Percentiles rank a stretch among this genome's conserved stretches.
Evolutionary conservation across 2,888 invertebrate species (phyloP).

Genomic region (Rotaria macrura): DNA sequence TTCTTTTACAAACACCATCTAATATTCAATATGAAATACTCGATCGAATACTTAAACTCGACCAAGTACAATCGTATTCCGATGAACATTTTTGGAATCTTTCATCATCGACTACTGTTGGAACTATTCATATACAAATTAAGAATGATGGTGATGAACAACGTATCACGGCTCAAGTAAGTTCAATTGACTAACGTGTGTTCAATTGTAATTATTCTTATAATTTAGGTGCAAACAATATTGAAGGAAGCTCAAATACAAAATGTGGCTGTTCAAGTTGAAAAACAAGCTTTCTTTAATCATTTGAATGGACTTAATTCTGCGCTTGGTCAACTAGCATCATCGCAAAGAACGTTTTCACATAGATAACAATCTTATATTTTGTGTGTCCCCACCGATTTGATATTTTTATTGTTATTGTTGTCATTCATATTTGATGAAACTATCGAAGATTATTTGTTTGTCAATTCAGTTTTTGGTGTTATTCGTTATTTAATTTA

Average conservation of each 20-base stretch:
- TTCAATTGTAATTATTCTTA: neutral
- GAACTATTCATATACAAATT: conserved; percentile 61
- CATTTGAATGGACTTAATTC: conserved; percentile 50
- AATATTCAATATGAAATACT: conserved; percentile 1
- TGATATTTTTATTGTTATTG: neutral
- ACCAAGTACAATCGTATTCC: conserved; percentile 25
- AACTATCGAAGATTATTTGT: neutral
- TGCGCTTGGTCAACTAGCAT: conserved; percentile 37
- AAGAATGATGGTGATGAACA: conserved; percentile 74
- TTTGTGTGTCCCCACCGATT: too few species aligned
- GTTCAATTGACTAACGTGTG: neutral
- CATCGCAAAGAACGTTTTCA: neutral
- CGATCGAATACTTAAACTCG: conserved; percentile 22
- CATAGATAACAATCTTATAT: neutral
- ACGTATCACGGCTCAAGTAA: conserved; percentile 37
- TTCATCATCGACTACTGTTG: conserved; percentile 22
- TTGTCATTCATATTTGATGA: neutral
- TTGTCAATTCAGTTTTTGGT: neutral
- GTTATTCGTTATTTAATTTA: neutral
- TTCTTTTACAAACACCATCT: conserved; percentile 25
- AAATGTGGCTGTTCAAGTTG: conserved; percentile 52
- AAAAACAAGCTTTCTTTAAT: conserved; percentile 51
- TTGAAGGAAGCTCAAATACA: conserved; percentile 48
- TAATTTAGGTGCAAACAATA: conserved; percentile 40
- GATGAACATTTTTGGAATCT: conserved; percentile 32